phyloP scores from a whole-genome alignment of 2,888 invertebrate genomes.

The Patella ulyssiponensis region DNA sequence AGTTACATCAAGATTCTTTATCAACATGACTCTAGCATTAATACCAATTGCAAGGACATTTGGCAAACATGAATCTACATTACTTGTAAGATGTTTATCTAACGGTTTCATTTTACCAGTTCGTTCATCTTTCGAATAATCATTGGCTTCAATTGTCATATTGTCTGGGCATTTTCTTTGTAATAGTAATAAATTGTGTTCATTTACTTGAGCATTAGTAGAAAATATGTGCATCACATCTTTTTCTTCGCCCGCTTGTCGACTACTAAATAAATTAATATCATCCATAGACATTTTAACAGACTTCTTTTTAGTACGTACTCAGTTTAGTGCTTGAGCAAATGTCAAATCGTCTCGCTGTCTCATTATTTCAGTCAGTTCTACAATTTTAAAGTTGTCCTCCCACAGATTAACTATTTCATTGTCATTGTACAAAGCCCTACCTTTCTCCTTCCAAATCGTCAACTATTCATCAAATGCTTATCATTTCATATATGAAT shows the following conservation, averaged over 20 bases:
- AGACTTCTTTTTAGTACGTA: neutral
- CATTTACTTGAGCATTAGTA: neutral
- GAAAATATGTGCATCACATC: neutral
- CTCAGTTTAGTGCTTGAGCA: neutral
- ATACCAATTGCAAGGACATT: slow-evolving; percentile 5
- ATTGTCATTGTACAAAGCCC: neutral
- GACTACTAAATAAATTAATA: neutral
- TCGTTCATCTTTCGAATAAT: neutral
- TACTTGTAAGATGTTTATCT: neutral
- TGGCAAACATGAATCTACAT: neutral
- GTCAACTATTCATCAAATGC: too few relatives aligned
- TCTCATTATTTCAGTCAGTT: slow-evolving; percentile 22
- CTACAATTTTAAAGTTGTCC: slow-evolving; percentile 20
- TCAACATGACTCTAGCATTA: slow-evolving; percentile 23
- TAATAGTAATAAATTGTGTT: neutral
- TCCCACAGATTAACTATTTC: slow-evolving; percentile 1
- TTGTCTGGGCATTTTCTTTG: neutral
- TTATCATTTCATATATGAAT: too few relatives aligned
- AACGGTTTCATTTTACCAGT: slow-evolving; percentile 10
- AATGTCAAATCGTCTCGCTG: neutral
- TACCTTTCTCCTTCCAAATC: neutral
- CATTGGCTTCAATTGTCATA: neutral
- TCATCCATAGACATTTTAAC: neutral
- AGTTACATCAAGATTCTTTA: slow-evolving; percentile 15
- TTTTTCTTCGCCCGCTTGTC: neutral